phyloP scores from a whole-genome alignment of 35 echinoderm and acorn worm species.

The Diadema setosum region DNA sequence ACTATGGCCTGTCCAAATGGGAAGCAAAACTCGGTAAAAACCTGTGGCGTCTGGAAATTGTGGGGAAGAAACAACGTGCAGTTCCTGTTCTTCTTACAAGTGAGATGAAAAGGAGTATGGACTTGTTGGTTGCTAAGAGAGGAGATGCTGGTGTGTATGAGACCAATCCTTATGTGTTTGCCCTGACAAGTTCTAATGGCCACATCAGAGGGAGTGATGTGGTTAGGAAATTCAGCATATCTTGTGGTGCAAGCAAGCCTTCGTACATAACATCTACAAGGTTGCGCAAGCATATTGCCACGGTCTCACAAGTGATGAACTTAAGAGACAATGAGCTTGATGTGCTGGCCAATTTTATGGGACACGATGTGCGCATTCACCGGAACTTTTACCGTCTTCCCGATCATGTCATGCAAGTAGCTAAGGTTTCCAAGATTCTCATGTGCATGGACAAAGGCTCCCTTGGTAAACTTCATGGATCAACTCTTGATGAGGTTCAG shows the following conservation, averaged over 20 bases:
- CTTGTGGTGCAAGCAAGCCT: too few species aligned
- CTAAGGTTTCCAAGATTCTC: conserved; percentile 1
- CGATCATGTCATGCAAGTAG: conserved; percentile 30
- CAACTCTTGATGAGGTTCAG: conserved; percentile 14
- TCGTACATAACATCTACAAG: too few species aligned
- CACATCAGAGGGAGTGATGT: too few species aligned
- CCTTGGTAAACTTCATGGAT: background rate
- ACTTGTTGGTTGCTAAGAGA: too few species aligned
- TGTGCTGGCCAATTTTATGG: conserved; percentile 56
- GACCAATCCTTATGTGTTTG: too few species aligned
- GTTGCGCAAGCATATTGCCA: conserved; percentile 80
- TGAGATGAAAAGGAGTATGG: too few species aligned
- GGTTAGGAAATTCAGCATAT: too few species aligned
- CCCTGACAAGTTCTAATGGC: too few species aligned
- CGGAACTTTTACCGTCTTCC: conserved; percentile 65
- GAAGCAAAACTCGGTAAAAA: conserved; percentile 56
- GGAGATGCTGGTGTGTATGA: too few species aligned
- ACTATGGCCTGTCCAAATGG: conserved; percentile 39
- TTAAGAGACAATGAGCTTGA: conserved; percentile 74
- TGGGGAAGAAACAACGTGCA: too few species aligned
- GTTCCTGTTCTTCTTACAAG: too few species aligned
- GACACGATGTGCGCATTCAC: conserved; percentile 62
- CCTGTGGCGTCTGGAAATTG: conserved; percentile 55
- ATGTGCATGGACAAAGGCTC: background rate
- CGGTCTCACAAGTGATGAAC: conserved; percentile 64